A percentile compares a stretch with the other conserved stretches of the same genome.
Conservation (phyloP, 2,888 invertebrate genomes). For the Trichogramma evanescens region DNA sequence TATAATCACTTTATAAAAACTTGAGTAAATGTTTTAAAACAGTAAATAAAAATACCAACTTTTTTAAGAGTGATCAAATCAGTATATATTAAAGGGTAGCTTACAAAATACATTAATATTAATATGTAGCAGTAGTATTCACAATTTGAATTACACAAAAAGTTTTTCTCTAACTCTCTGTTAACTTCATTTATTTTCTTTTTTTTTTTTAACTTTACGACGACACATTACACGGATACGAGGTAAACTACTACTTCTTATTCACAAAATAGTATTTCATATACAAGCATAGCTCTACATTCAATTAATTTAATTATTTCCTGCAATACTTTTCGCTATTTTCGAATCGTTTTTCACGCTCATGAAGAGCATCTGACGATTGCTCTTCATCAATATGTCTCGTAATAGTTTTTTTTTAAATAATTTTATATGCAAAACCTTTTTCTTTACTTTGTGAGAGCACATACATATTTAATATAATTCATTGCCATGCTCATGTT, state of each 20-base stretch:
- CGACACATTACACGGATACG: conserved; percentile 34
- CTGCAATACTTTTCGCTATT: conserved; percentile 28
- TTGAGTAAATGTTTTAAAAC: too few species aligned
- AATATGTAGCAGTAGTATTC: conserved; percentile 28
- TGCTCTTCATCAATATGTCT: too few species aligned
- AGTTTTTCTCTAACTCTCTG: conserved; percentile 19
- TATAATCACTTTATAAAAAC: too few species aligned
- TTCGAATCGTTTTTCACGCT: neutral
- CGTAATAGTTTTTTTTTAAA: too few species aligned
- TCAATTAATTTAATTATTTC: conserved; percentile 29
- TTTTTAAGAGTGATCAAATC: conserved; percentile 19
- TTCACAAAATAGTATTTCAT: conserved; percentile 39
- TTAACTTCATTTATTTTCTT: conserved; percentile 14
- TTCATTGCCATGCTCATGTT: too few species aligned
- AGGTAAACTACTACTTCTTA: conserved; percentile 40
- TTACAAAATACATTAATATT: conserved; percentile 36
- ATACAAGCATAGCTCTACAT: conserved; percentile 41
- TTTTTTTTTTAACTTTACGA: conserved; percentile 11
- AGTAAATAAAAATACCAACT: neutral
- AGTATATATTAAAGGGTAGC: conserved; percentile 28
- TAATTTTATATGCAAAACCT: too few species aligned
- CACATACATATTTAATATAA: too few species aligned
- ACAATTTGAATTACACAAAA: conserved; percentile 29
- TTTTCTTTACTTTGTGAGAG: too few species aligned
- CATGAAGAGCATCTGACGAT: too few species aligned